These are phyloP conservation scores for Orycteropus afer DNA, from an alignment of 2,113 vertebrate genomes.

Conservation along the genomic window DNA sequence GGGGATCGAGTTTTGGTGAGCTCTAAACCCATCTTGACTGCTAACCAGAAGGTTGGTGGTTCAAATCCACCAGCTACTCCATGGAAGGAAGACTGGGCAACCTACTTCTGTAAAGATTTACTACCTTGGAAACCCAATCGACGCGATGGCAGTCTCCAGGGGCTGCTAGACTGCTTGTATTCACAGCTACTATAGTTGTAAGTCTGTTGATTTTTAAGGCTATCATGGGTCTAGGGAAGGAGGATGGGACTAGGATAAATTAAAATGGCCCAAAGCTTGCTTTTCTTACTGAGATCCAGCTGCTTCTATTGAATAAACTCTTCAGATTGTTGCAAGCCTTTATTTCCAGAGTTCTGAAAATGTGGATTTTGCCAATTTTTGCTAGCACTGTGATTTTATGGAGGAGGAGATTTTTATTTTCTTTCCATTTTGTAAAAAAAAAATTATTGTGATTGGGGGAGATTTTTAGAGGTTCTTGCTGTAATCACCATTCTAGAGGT, in stretches of 20 bases:
- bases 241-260: not conserved
- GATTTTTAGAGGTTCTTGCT: not conserved
- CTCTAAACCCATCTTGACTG: not conserved
- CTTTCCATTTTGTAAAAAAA: no score
- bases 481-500: not conserved
- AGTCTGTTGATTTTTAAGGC: not conserved
- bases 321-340: not conserved
- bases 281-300: not conserved
- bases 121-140: no score
- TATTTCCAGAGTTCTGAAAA: not conserved
- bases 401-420: no score
- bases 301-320: constrained; percentile 6
- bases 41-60: no score
- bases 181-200: not conserved
- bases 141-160: no score
- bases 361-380: not conserved
- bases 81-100: no score
- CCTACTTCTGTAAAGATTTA: no score
- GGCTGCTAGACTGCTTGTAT: not conserved
- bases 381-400: not conserved
- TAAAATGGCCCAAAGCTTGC: not conserved
- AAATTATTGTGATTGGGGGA: no score
- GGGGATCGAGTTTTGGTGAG: not conserved
- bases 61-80: no score
- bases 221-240: not conserved